Conservation (phyloP, 1,140 invertebrate genomes). For the Himalopsyche phryganea region DNA sequence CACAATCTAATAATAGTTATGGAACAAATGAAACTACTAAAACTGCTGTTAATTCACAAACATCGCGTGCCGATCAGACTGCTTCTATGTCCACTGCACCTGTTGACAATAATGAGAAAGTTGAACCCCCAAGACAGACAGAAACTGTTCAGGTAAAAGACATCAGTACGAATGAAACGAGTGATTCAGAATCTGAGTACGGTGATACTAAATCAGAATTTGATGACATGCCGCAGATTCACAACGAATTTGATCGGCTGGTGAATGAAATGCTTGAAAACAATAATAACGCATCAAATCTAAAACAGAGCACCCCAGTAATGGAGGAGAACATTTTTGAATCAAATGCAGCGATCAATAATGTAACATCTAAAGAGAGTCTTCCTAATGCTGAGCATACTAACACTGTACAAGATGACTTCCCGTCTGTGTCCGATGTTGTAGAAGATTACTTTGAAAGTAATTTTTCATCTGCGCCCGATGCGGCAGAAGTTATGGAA, state of each 20-base stretch:
- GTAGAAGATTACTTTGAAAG: neutral
- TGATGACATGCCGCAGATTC: neutral
- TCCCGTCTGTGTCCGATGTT: neutral
- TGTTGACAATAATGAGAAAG: no score
- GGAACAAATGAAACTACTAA: no score
- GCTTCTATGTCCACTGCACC: no score
- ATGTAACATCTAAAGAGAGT: conserved; percentile 1
- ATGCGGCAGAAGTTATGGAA: neutral
- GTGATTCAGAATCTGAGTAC: conserved; percentile 12
- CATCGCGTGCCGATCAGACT: no score
- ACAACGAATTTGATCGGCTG: conserved; percentile 14
- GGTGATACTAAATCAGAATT: conserved; percentile 9
- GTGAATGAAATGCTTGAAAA: conserved; percentile 6
- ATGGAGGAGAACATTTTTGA: conserved; percentile 13
- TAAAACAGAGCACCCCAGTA: conserved; percentile 17
- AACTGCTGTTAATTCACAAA: no score
- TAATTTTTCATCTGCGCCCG: neutral
- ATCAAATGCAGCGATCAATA: neutral
- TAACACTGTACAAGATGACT: conserved; percentile 1
- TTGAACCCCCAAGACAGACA: no score
- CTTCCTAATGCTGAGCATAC: neutral
- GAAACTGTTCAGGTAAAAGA: neutral
- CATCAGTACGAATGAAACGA: conserved; percentile 2
- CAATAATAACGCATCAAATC: conserved; percentile 14
- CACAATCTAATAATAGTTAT: no score